Conservation (phyloP, 2,797 vertebrate species). For the Gobionotothen gibberifrons region DNA sequence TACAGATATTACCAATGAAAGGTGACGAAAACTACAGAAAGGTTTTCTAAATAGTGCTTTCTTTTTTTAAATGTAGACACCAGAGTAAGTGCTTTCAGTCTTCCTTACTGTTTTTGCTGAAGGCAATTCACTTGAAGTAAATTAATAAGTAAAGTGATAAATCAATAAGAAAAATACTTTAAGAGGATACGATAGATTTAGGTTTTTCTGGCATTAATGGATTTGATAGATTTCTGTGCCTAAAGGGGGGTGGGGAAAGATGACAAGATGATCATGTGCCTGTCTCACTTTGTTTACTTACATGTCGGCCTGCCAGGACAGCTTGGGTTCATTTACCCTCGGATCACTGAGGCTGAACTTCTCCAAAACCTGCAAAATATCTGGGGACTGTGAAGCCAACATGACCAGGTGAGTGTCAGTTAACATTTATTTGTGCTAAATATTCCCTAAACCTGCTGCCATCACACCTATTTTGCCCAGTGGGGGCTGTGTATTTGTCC, state of each 20-base stretch:
- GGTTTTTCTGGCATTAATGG: conserved; percentile 36
- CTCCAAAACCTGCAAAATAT: conserved; percentile 30
- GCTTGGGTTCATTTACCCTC: conserved; percentile 76
- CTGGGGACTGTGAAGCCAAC: conserved; percentile 35
- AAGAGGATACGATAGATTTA: conserved; percentile 12
- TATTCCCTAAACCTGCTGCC: conserved; percentile 28
- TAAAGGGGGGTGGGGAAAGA: conserved; percentile 31
- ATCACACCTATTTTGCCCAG: conserved; percentile 55
- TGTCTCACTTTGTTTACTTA: conserved; percentile 73
- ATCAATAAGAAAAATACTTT: neutral
- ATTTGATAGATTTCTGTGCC: conserved; percentile 43
- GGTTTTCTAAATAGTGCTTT: neutral
- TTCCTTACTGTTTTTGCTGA: neutral
- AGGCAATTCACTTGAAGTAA: neutral
- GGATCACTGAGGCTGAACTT: conserved; percentile 30
- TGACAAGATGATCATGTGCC: conserved; percentile 65
- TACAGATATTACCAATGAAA: neutral
- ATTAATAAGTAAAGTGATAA: conserved; percentile 1
- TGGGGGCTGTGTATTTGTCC: conserved; percentile 56
- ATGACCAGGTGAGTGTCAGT: conserved; percentile 72
- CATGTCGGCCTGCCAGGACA: conserved; percentile 48
- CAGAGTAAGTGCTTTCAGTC: neutral
- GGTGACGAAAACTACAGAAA: neutral
- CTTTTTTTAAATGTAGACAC: neutral
- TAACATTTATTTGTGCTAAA: conserved; percentile 37